A percentile compares a stretch with the other conserved stretches of the same genome.
Conservation (phyloP, 2,888 invertebrate genomes). For the Pteria penguin region DNA sequence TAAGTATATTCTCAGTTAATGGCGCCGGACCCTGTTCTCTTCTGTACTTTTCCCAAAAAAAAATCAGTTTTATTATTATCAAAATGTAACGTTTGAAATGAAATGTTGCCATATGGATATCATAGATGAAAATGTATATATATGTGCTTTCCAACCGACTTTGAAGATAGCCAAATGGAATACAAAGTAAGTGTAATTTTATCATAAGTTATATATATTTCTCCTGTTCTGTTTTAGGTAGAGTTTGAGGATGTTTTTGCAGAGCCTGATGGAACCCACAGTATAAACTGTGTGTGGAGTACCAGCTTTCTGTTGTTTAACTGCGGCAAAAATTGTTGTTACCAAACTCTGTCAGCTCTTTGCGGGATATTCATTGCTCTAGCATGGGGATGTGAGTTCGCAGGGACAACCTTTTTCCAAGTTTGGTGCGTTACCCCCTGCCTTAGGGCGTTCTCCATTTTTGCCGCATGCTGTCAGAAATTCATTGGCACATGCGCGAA, state of each 20-base stretch:
- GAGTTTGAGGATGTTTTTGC: constrained; percentile 66
- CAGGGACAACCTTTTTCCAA: constrained; percentile 83
- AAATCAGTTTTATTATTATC: no score
- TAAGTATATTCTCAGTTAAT: no score
- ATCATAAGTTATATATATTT: no score
- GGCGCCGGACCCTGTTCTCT: no score
- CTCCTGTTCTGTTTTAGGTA: constrained; percentile 82
- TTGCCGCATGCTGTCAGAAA: constrained; percentile 68
- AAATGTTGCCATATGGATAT: no score
- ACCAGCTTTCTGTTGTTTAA: constrained; percentile 84
- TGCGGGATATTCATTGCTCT: constrained; percentile 86
- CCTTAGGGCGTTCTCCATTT: constrained; percentile 85
- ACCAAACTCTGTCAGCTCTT: constrained; percentile 85
- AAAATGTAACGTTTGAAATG: no score
- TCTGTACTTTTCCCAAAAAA: no score
- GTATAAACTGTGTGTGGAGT: constrained; percentile 87
- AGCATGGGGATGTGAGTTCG: constrained; percentile 79
- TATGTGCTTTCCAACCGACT: no score
- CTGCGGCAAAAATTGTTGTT: constrained; percentile 85
- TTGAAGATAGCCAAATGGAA: no score
- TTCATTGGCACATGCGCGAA: constrained; percentile 82
- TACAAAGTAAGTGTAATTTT: no score
- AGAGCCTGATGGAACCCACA: constrained; percentile 62
- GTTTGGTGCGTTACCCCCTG: constrained; percentile 88
- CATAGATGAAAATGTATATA: no score